Percentiles rank a stretch among this genome's conserved stretches.
phyloP scores from a whole-genome alignment of 92 coral and sea anemone genomes.

The Porites divaricata region DNA sequence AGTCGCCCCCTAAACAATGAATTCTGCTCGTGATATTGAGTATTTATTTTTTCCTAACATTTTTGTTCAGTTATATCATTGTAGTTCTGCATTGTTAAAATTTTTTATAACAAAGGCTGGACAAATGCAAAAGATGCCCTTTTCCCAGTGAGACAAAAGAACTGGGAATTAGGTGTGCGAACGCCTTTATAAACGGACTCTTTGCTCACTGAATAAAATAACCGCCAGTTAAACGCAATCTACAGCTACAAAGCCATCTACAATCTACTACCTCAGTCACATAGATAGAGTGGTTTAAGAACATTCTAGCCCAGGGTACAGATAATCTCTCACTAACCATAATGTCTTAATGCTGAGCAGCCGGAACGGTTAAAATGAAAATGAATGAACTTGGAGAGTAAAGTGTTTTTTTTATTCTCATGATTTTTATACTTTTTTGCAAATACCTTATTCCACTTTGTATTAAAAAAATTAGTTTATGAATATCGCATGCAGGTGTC shows the following conservation, averaged over 20 bases:
- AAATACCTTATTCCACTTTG: background rate
- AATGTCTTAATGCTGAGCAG: too few species aligned
- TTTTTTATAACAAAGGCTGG: background rate
- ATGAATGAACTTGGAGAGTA: too few species aligned
- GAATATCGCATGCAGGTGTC: conserved; percentile 41
- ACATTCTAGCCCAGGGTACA: too few species aligned
- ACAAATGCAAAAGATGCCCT: background rate
- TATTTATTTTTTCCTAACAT: background rate
- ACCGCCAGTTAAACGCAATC: background rate
- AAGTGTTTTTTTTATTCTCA: too few species aligned
- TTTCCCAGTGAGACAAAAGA: background rate
- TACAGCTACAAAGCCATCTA: background rate
- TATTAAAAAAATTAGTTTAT: conserved; percentile 15
- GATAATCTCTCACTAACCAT: too few species aligned
- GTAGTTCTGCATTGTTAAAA: background rate
- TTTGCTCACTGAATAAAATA: background rate
- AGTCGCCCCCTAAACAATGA: background rate
- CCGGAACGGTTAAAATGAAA: too few species aligned
- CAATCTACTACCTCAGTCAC: too few species aligned
- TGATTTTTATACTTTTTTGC: too few species aligned
- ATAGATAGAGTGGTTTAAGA: too few species aligned
- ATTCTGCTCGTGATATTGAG: background rate
- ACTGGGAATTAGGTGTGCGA: background rate
- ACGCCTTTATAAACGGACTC: background rate
- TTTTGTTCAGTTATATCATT: background rate